Conservation (phyloP, 64 coral and sea anemone genomes). For the Hydrozoanthus tunicans region DNA sequence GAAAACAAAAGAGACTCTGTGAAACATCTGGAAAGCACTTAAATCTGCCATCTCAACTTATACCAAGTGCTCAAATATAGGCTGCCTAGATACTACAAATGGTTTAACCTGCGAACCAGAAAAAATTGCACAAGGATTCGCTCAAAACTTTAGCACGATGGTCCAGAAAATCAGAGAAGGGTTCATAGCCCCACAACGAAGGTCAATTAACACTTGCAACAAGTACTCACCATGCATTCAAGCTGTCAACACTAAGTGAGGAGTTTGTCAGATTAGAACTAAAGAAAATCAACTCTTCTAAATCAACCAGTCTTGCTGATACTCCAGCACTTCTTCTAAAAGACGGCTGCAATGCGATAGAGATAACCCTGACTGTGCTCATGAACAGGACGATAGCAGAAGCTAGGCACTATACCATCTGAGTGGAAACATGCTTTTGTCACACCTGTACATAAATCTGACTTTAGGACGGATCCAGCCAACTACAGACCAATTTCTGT, state of each 20-base stretch:
- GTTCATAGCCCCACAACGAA: background rate
- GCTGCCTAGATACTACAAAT: constrained; percentile 39
- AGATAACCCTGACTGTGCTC: constrained; percentile 26
- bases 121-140: background rate
- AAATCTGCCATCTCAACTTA: constrained; percentile 22
- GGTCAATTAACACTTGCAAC: no score
- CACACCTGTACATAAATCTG: no score
- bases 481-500: no score
- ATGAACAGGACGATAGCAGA: constrained; percentile 24
- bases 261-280: constrained; percentile 31
- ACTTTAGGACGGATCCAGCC: no score
- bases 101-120: constrained; percentile 4
- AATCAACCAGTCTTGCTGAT: no score
- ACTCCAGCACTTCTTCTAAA: background rate
- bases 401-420: background rate
- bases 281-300: background rate
- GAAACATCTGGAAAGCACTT: constrained; percentile 43
- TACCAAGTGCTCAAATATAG: constrained; percentile 28
- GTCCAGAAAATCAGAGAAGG: constrained; percentile 32
- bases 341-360: constrained; percentile 25
- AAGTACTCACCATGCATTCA: constrained; percentile 21
- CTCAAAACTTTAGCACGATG: constrained; percentile 32
- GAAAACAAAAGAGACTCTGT: background rate
- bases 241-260: constrained; percentile 34
- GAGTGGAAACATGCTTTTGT: background rate